Evolutionary conservation across 2,888 invertebrate species (phyloP), one percentile per base, ranked within the genome.

Genomic region (Cheilosia scutellata): DNA sequence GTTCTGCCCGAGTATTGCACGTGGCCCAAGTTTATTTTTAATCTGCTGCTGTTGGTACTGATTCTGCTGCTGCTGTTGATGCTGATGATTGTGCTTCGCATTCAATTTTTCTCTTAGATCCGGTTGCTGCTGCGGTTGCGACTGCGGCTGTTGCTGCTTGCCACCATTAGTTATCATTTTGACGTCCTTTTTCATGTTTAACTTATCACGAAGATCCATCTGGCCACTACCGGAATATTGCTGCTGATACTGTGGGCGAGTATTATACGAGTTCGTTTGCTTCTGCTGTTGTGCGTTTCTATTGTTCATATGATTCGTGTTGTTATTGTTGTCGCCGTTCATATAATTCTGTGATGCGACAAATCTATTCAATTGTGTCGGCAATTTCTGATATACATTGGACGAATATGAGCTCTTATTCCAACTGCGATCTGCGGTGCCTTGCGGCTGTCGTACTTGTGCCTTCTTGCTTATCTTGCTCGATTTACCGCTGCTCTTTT

Each of bases 1-100:
- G 93, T 65, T 90, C 89, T 89, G 90, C 89, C 62, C 91, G 25
- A 89, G 82, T 80, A 89, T 88, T 33, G 88, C 87, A 31, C 88
- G 88, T 55, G 88, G 80, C 0, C 60, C 76, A 6, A 57, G 33
- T 29, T 51, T 72, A 68, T 63, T 75, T 70, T 74, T 82, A 63
- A 87, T 80, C 42, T 86, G 76, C 47, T 63, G 76, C 51, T 87
- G 82, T 55, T 88, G 83, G n/a, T 86, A 62, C 1, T 76, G 88
- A 44, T 82, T 74, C 29, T 86, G 57, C 51, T 78, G 65, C 57
- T 75, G 51, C 62, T 65, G 82, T 27, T 87, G 87, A 4, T 33
- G 31, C 2, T 78, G 65, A 51, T 80, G 20, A 25, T 55, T 72
- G 53, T 86, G 86, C 47, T 84, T 65, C 9, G 25, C 33, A 5